Conservation (phyloP, 2,113 vertebrate genomes). For the Myocastor coypus region DNA sequence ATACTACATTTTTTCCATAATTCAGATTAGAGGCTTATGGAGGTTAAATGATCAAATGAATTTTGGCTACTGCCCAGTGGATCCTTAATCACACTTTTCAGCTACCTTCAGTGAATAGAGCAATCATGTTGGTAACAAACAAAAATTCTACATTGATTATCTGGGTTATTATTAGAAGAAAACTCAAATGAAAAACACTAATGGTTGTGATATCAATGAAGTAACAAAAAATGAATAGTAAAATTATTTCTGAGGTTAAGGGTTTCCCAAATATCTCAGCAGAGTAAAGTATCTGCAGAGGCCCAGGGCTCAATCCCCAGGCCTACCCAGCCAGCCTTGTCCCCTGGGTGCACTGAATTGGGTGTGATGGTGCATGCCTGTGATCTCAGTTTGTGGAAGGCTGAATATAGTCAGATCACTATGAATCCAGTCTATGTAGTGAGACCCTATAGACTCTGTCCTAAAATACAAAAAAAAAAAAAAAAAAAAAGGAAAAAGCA, state of each 20-base stretch:
- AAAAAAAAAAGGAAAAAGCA: too few relatives aligned
- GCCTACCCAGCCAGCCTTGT: too few relatives aligned
- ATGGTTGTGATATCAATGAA: background rate
- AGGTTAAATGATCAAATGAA: background rate
- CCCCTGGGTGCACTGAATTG: too few relatives aligned
- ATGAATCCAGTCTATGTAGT: too few relatives aligned
- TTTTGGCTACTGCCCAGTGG: background rate
- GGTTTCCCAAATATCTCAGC: too few relatives aligned
- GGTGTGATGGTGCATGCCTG: too few relatives aligned
- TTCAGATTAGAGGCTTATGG: background rate
- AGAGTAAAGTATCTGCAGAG: too few relatives aligned
- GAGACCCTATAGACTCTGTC: too few relatives aligned
- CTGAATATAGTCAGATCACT: too few relatives aligned
- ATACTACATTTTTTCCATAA: background rate
- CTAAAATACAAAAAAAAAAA: background rate
- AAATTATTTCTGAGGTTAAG: too few relatives aligned
- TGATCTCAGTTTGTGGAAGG: too few relatives aligned
- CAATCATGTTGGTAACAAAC: background rate
- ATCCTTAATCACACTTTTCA: background rate
- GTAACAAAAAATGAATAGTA: background rate
- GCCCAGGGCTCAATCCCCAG: too few relatives aligned
- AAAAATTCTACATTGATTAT: conserved; percentile 2
- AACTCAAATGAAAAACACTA: conserved; percentile 13
- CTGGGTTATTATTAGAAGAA: background rate
- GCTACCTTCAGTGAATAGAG: background rate